A percentile compares a stretch with the other conserved stretches of the same genome.
These are phyloP conservation scores for Chymomyza costata DNA, from an alignment of 1,140 invertebrate species.

Conservation along the genomic window DNA sequence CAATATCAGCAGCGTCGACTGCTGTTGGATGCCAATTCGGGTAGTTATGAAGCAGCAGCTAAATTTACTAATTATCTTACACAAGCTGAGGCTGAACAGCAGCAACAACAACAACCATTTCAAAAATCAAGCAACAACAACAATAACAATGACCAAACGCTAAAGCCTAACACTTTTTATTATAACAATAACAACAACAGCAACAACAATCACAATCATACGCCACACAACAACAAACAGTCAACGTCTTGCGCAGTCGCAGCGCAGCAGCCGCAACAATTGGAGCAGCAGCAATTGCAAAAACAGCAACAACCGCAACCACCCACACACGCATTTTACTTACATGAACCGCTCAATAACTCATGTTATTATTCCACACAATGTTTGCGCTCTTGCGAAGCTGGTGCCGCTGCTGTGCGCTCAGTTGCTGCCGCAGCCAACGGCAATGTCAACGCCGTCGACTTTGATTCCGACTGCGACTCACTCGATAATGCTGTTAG, in stretches of 20 bases:
- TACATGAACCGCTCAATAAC: constrained; percentile 40
- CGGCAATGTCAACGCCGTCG: constrained; percentile 9
- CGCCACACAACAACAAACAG: neutral
- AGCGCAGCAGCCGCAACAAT: constrained; percentile 17
- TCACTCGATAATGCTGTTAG: constrained; percentile 27
- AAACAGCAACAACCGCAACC: constrained; percentile 28
- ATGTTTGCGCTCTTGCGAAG: constrained; percentile 25
- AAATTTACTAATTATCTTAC: constrained; percentile 41
- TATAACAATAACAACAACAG: constrained; percentile 20
- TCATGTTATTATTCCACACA: constrained; percentile 60
- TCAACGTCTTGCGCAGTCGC: neutral
- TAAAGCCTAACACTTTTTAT: constrained; percentile 7
- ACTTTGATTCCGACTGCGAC: constrained; percentile 40
- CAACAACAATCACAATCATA: constrained; percentile 8
- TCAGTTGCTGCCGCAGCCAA: constrained; percentile 5
- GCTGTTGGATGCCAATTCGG: constrained; percentile 66
- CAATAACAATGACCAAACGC: constrained; percentile 10
- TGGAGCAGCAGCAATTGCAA: constrained; percentile 34
- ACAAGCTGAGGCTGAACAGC: constrained; percentile 22
- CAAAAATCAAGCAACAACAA: neutral
- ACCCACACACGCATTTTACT: constrained; percentile 26
- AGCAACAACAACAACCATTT: neutral
- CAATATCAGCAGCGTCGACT: constrained; percentile 51
- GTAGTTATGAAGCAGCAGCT: constrained; percentile 58
- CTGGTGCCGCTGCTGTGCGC: too few relatives aligned